Percentiles rank a stretch among this genome's conserved stretches.
Evolutionary conservation across 2,797 vertebrate species (phyloP).

Genomic region (Sparus aurata): DNA sequence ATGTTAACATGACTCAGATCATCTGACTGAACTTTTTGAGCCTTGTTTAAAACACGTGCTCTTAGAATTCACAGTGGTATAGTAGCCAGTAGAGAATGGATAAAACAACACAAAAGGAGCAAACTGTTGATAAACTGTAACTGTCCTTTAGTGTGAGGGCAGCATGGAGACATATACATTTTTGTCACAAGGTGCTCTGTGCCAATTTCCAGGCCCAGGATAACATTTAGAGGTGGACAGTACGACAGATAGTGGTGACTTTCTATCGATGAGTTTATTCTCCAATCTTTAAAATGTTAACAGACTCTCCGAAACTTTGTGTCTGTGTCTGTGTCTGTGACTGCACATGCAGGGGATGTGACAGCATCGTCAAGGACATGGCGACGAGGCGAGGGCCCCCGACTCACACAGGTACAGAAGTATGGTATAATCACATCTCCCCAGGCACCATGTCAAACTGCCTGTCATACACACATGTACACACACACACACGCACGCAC

Average conservation of each 20-base stretch:
- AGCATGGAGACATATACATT: conserved; percentile 41
- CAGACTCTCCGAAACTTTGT: conserved; percentile 34
- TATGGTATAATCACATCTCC: conserved; percentile 58
- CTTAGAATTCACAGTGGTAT: too few relatives aligned
- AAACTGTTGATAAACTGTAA: not conserved
- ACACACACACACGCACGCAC: conserved; percentile 15
- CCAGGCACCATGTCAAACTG: conserved; percentile 51
- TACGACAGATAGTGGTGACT: conserved; percentile 43
- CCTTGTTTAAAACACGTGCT: not conserved
- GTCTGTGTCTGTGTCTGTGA: not conserved
- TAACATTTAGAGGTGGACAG: conserved; percentile 43
- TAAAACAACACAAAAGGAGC: not conserved
- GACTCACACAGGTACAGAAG: conserved; percentile 49
- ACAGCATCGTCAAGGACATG: conserved; percentile 63
- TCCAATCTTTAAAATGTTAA: conserved; percentile 56
- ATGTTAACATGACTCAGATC: not conserved
- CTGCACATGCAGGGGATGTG: conserved; percentile 50
- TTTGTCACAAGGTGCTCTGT: conserved; percentile 34
- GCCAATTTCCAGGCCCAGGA: conserved; percentile 34
- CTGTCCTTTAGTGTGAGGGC: conserved; percentile 11
- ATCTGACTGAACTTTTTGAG: not conserved
- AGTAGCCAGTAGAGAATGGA: not conserved
- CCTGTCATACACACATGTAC: conserved; percentile 48
- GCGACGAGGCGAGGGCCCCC: conserved; percentile 19
- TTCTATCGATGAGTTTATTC: conserved; percentile 54